Conservation (phyloP, 1,140 invertebrate genomes). For the Apis cerana region DNA sequence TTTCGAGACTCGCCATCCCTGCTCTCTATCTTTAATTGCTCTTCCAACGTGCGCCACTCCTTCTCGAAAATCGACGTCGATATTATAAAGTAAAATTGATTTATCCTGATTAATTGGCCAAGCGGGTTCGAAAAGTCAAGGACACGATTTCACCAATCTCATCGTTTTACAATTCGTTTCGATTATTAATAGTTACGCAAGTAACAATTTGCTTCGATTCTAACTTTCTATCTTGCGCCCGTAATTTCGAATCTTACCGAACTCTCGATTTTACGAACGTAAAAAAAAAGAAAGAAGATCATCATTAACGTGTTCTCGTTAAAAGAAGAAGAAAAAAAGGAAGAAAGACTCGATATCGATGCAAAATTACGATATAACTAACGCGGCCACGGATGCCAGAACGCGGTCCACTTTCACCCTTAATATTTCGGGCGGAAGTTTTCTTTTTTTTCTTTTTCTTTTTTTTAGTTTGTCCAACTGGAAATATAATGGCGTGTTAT, state of each 20-base stretch:
- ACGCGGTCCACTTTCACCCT: background rate
- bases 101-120: background rate
- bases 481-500: constrained; percentile 39
- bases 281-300: background rate
- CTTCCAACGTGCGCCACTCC: background rate
- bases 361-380: background rate
- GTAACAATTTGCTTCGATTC: background rate
- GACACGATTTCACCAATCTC: background rate
- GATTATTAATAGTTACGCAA: background rate
- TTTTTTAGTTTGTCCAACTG: background rate
- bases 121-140: too few species aligned
- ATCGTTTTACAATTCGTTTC: background rate
- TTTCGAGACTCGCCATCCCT: background rate
- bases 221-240: background rate
- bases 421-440: constrained; percentile 19
- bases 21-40: constrained; percentile 14
- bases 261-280: background rate
- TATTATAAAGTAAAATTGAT: too few species aligned
- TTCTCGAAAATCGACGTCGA: too few species aligned
- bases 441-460: background rate
- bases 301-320: background rate
- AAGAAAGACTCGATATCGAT: background rate
- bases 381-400: background rate
- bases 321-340: background rate
- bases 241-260: background rate